These are phyloP conservation scores for Ichneumon xanthorius DNA, from an alignment of 2,888 invertebrate genomes.

Conservation along the genomic window DNA sequence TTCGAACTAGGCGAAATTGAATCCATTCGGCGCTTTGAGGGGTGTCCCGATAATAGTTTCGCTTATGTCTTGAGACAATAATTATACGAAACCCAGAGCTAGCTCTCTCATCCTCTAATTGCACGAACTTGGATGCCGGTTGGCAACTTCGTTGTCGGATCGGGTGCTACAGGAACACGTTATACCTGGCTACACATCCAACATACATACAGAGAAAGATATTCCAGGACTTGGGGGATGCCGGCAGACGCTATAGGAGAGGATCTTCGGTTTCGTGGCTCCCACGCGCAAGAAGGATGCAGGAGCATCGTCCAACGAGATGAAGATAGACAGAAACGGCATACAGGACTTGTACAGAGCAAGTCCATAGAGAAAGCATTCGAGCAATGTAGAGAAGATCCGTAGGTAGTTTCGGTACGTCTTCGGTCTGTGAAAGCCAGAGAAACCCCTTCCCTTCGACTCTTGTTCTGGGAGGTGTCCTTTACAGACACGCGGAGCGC, in stretches of 20 bases:
- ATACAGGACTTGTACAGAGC: background rate
- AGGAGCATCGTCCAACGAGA: background rate
- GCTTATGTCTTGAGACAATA: slow-evolving; percentile 6
- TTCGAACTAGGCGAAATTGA: background rate
- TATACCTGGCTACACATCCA: slow-evolving; percentile 10
- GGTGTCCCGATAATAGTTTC: background rate
- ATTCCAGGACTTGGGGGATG: background rate
- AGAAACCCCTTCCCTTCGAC: background rate
- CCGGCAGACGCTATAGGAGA: background rate
- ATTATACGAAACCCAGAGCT: background rate
- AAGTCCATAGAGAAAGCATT: background rate
- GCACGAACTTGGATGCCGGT: background rate
- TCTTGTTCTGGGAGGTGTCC: slow-evolving; percentile 17
- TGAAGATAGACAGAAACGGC: slow-evolving; percentile 7
- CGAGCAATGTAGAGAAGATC: slow-evolving; percentile 13
- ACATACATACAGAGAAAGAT: background rate
- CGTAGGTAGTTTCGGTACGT: background rate
- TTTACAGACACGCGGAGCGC: slow-evolving; percentile 20
- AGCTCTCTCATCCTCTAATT: too few species aligned
- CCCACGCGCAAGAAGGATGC: background rate
- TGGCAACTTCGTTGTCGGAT: slow-evolving; percentile 7
- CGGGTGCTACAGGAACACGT: slow-evolving; percentile 4
- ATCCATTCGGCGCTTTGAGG: background rate
- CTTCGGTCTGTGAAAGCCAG: slow-evolving; percentile 18
- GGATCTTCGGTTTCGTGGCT: background rate